phyloP scores from a whole-genome alignment of 2,888 invertebrate genomes.

The Cistogaster globosa region DNA sequence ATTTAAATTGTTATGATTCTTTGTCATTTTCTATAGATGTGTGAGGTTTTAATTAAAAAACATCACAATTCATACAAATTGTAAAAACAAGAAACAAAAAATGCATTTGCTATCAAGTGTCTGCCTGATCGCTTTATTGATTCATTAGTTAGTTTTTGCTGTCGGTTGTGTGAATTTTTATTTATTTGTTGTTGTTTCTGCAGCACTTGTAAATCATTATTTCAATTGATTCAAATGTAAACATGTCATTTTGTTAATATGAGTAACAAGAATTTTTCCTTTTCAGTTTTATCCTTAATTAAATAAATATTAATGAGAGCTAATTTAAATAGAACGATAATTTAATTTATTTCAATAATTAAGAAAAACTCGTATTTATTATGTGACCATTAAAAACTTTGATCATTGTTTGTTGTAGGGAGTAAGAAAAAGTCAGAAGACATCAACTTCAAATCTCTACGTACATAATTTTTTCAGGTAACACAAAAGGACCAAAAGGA shows the following conservation, averaged over 20 bases:
- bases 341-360: too few relatives aligned
- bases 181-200: constrained; percentile 24
- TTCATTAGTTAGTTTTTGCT: constrained; percentile 39
- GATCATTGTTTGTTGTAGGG: too few relatives aligned
- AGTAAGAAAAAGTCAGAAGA: too few relatives aligned
- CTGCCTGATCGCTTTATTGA: constrained; percentile 40
- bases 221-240: constrained; percentile 65
- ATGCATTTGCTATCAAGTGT: not conserved
- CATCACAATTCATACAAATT: constrained; percentile 1
- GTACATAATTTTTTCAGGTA: too few relatives aligned
- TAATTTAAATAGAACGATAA: too few relatives aligned
- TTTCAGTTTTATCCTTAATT: not conserved
- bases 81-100: not conserved
- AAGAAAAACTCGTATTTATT: too few relatives aligned
- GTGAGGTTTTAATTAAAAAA: constrained; percentile 31
- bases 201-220: constrained; percentile 39
- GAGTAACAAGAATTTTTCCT: constrained; percentile 24
- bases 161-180: constrained; percentile 13
- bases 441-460: too few relatives aligned
- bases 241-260: constrained; percentile 53
- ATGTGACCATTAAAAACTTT: too few relatives aligned
- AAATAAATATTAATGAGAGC: not conserved
- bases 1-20: not conserved
- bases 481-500: too few relatives aligned
- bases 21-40: constrained; percentile 3